These are phyloP conservation scores for Micromesistius poutassou DNA, from an alignment of 2,797 vertebrate genomes.

Conservation along the genomic window DNA sequence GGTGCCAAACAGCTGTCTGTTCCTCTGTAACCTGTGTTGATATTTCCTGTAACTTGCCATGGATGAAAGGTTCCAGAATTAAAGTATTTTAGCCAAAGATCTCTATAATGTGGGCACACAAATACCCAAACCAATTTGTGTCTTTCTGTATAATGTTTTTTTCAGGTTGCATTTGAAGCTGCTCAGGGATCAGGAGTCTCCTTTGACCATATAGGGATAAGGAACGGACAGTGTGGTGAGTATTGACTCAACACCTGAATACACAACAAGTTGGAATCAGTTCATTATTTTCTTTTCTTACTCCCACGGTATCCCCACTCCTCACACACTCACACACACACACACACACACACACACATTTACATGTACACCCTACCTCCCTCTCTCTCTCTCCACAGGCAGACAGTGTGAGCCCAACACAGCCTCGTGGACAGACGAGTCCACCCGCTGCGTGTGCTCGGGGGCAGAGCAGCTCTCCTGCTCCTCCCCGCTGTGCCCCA, in stretches of 20 bases:
- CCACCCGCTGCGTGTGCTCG: slow-evolving; percentile 70
- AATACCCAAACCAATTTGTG: slow-evolving; percentile 6
- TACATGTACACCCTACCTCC: too few species aligned
- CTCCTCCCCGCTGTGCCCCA: slow-evolving; percentile 55
- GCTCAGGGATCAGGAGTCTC: slow-evolving; percentile 51
- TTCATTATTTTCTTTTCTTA: background rate
- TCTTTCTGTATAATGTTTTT: slow-evolving; percentile 13
- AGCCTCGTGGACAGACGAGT: slow-evolving; percentile 74
- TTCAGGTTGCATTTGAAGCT: slow-evolving; percentile 73
- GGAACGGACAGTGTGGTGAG: slow-evolving; percentile 73
- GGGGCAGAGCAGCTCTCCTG: slow-evolving; percentile 65
- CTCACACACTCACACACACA: too few species aligned
- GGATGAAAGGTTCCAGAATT: background rate
- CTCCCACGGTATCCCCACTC: background rate
- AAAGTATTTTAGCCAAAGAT: background rate
- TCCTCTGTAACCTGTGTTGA: background rate
- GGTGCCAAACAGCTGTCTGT: background rate
- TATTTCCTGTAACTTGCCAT: background rate
- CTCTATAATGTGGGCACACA: background rate
- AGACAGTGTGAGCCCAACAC: slow-evolving; percentile 71
- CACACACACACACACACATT: too few species aligned
- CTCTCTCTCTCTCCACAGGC: slow-evolving; percentile 44
- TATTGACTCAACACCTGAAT: slow-evolving; percentile 14
- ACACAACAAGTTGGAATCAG: background rate
- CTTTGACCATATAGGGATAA: slow-evolving; percentile 71